Evolutionary conservation across 1,140 invertebrate species (phyloP).

Genomic region (Sipha flava): DNA sequence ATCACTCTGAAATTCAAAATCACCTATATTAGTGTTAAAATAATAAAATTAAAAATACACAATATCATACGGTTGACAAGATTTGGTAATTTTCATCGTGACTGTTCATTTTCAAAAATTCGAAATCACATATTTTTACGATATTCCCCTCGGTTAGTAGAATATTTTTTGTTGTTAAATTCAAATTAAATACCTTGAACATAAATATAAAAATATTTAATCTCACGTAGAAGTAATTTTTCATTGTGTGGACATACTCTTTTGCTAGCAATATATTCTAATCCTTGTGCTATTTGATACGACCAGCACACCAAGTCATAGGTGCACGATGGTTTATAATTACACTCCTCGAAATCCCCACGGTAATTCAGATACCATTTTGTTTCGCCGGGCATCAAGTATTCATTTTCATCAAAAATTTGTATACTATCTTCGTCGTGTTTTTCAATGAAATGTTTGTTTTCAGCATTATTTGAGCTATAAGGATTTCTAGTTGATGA

Average conservation of each 20-base stretch:
- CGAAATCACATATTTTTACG: slow-evolving; percentile 64
- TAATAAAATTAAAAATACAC: slow-evolving; percentile 61
- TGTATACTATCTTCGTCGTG: neutral
- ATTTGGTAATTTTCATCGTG: slow-evolving; percentile 59
- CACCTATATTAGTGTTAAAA: too few species aligned
- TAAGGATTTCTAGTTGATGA: neutral
- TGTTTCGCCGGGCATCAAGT: slow-evolving; percentile 51
- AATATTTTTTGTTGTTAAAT: slow-evolving; percentile 63
- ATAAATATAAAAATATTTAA: neutral
- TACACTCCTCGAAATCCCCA: slow-evolving; percentile 28
- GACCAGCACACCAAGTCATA: slow-evolving; percentile 81
- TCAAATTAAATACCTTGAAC: slow-evolving; percentile 52
- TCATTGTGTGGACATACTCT: slow-evolving; percentile 53
- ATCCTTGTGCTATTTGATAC: slow-evolving; percentile 87
- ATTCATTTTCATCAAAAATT: slow-evolving; percentile 39
- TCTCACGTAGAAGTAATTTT: neutral
- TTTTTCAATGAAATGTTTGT: neutral
- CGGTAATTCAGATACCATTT: slow-evolving; percentile 36
- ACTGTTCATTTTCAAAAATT: slow-evolving; percentile 55
- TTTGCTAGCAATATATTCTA: slow-evolving; percentile 84
- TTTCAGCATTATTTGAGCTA: slow-evolving; percentile 25
- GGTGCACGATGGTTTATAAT: slow-evolving; percentile 51
- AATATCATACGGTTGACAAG: slow-evolving; percentile 70
- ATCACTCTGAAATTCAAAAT: slow-evolving; percentile 49
- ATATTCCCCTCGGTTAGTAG: slow-evolving; percentile 54